phyloP scores from a whole-genome alignment of 2,797 vertebrate species.

The Clamator glandarius region DNA sequence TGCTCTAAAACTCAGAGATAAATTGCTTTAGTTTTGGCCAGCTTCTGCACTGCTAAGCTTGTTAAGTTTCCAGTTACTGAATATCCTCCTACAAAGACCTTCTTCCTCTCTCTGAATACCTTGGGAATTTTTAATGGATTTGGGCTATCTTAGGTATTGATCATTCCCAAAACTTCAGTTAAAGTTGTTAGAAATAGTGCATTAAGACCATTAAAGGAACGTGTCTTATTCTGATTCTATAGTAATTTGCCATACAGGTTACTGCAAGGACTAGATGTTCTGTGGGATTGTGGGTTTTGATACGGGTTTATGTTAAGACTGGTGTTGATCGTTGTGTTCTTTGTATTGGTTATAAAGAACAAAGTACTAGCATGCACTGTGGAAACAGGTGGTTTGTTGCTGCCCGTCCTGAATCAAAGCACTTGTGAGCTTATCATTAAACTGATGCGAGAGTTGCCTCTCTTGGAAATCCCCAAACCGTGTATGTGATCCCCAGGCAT shows the following conservation, averaged over 20 bases:
- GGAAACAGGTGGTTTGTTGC: not conserved
- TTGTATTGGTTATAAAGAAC: not conserved
- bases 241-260: not conserved
- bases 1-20: not conserved
- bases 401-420: not conserved
- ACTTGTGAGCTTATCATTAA: not conserved
- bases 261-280: not conserved
- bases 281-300: not conserved
- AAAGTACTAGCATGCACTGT: not conserved
- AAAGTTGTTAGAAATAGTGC: not conserved
- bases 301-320: not conserved
- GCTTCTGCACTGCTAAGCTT: not conserved
- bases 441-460: not conserved
- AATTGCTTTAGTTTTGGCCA: not conserved
- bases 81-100: not conserved
- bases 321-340: fast-evolving
- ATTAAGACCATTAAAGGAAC: not conserved
- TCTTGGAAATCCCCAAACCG: not conserved
- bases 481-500: not conserved
- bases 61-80: not conserved
- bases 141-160: not conserved
- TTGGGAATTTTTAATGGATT: not conserved
- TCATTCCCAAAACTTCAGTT: not conserved
- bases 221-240: not conserved
- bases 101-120: not conserved